A percentile compares a stretch with the other conserved stretches of the same genome.
Evolutionary conservation across 2,888 invertebrate genomes (phyloP).

Genomic region (Temnothorax unifasciatus): DNA sequence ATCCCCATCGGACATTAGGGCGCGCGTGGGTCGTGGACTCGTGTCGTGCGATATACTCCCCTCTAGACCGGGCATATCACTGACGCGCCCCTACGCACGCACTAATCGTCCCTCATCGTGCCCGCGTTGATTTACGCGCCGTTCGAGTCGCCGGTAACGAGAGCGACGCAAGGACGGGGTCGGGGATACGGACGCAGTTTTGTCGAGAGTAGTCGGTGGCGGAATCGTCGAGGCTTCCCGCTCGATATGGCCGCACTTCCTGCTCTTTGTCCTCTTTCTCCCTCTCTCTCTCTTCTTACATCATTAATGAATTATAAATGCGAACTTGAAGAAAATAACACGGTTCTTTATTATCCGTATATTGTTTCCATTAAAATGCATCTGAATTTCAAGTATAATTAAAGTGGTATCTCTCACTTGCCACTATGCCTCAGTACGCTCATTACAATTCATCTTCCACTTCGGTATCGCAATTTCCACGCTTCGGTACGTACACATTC

Average conservation of each 20-base stretch:
- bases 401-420: background rate
- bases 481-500: background rate
- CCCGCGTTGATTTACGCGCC: slow-evolving; percentile 41
- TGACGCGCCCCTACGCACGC: slow-evolving; percentile 67
- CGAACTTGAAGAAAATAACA: background rate
- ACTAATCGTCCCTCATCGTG: slow-evolving; percentile 72
- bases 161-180: background rate
- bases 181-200: slow-evolving; percentile 57
- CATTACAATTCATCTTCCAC: background rate
- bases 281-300: background rate
- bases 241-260: background rate
- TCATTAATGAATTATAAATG: background rate
- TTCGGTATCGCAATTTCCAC: background rate
- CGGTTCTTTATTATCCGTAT: background rate
- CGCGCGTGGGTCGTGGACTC: slow-evolving; percentile 67
- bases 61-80: slow-evolving; percentile 86
- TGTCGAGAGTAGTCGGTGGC: slow-evolving; percentile 68
- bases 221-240: background rate
- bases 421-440: background rate
- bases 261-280: background rate
- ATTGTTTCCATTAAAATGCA: background rate
- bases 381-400: background rate
- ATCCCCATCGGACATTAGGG: slow-evolving; percentile 89
- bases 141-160: background rate
- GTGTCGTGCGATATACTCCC: slow-evolving; percentile 82